These are phyloP conservation scores for Enteromius mattozi DNA, from an alignment of 2,797 vertebrate genomes.

Conservation along the genomic window DNA sequence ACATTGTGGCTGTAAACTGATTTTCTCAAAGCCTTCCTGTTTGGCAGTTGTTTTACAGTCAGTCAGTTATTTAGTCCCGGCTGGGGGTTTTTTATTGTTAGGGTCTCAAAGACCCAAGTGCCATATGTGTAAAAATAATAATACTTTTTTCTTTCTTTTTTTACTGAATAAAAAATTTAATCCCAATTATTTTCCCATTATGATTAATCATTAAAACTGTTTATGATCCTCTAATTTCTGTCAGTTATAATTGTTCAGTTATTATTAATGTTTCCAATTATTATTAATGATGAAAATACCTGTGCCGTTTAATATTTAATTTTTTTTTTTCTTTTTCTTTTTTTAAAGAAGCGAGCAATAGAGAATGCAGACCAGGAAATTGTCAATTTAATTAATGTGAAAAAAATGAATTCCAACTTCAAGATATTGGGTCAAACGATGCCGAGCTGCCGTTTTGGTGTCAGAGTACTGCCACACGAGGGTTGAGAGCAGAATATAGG, in stretches of 20 bases:
- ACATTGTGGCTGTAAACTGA: not conserved
- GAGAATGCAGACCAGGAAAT: not conserved
- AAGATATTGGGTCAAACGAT: not conserved
- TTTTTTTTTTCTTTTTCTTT: too few species aligned
- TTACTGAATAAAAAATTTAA: not conserved
- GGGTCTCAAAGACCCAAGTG: not conserved
- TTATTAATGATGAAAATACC: not conserved
- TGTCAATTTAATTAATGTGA: not conserved
- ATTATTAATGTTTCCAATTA: not conserved
- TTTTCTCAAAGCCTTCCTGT: not conserved
- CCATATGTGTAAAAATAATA: not conserved
- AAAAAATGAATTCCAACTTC: not conserved
- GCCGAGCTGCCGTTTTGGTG: not conserved
- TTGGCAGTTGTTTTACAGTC: not conserved
- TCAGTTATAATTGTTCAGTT: not conserved
- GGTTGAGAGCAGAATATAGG: slow-evolving; percentile 64
- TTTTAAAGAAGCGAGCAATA: not conserved
- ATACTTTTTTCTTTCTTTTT: not conserved
- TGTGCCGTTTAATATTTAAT: not conserved
- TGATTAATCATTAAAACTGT: not conserved
- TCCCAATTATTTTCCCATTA: not conserved
- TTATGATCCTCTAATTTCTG: not conserved
- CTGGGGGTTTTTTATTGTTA: not conserved
- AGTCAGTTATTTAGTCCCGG: not conserved
- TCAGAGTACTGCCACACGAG: slow-evolving; percentile 55